Conservation (phyloP, 2,797 vertebrate genomes). For the Paguma larvata region DNA sequence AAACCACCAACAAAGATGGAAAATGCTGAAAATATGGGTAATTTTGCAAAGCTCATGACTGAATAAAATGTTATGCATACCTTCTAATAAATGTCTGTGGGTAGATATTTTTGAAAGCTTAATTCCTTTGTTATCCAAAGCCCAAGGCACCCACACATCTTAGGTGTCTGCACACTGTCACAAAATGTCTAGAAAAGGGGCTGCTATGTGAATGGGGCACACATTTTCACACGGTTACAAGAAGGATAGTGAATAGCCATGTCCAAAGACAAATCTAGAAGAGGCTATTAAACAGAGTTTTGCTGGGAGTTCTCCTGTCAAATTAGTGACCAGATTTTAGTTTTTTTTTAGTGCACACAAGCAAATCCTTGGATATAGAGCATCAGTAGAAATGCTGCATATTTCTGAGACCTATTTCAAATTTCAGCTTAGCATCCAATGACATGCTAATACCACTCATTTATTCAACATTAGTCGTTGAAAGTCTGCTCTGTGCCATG, state of each 20-base stretch:
- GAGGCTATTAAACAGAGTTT: neutral
- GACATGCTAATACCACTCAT: neutral
- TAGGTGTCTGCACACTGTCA: neutral
- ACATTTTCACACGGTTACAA: slow-evolving; percentile 14
- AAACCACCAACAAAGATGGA: slow-evolving; percentile 2
- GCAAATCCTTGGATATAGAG: neutral
- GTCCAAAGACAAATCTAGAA: neutral
- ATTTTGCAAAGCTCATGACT: slow-evolving; percentile 3
- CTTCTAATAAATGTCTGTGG: neutral
- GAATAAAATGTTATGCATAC: neutral
- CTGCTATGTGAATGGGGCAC: neutral
- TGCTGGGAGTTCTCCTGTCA: neutral
- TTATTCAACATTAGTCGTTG: neutral
- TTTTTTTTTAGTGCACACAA: slow-evolving; percentile 33
- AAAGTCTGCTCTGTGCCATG: neutral
- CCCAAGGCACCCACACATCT: neutral
- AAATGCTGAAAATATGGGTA: slow-evolving; percentile 32
- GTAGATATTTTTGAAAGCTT: slow-evolving; percentile 21
- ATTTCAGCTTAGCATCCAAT: neutral
- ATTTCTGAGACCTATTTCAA: slow-evolving; percentile 54
- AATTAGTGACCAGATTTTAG: slow-evolving; percentile 25
- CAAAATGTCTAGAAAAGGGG: neutral
- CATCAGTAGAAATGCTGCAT: neutral
- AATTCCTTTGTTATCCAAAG: neutral
- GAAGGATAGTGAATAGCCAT: neutral